A percentile compares a stretch with the other conserved stretches of the same genome.
Conservation (phyloP, 2,113 vertebrate species). For the Centropus unirufus region DNA sequence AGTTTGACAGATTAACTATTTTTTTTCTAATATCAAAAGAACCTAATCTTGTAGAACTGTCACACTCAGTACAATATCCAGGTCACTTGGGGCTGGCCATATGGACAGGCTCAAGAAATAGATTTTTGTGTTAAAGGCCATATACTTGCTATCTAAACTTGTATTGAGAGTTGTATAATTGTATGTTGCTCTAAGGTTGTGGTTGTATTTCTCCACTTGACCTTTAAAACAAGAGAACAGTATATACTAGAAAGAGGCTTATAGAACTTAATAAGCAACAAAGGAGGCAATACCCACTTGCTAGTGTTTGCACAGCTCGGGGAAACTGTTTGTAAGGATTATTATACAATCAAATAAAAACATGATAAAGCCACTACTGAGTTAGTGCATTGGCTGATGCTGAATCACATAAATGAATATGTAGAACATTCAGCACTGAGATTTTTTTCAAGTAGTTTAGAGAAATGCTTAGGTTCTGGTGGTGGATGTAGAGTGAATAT, state of each 20-base stretch:
- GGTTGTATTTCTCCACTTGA: neutral
- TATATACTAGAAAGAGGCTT: neutral
- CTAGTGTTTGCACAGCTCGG: neutral
- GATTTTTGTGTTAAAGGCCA: neutral
- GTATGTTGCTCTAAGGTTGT: neutral
- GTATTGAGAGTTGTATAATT: neutral
- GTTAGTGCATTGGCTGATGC: neutral
- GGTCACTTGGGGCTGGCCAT: neutral
- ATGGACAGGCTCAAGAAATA: neutral
- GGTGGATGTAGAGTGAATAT: neutral
- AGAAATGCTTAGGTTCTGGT: neutral
- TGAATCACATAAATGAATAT: neutral
- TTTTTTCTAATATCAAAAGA: neutral
- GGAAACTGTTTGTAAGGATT: neutral
- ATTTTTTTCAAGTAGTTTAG: neutral
- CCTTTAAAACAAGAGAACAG: neutral
- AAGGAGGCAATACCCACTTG: slow-evolving; percentile 4
- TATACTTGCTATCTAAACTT: neutral
- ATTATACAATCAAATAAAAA: neutral
- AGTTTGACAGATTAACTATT: neutral
- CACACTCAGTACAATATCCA: neutral
- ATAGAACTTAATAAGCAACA: neutral
- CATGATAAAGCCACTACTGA: neutral
- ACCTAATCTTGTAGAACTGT: neutral
- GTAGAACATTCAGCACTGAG: neutral